phyloP scores from a whole-genome alignment of 2,797 vertebrate species.

The Silurus aristotelis region DNA sequence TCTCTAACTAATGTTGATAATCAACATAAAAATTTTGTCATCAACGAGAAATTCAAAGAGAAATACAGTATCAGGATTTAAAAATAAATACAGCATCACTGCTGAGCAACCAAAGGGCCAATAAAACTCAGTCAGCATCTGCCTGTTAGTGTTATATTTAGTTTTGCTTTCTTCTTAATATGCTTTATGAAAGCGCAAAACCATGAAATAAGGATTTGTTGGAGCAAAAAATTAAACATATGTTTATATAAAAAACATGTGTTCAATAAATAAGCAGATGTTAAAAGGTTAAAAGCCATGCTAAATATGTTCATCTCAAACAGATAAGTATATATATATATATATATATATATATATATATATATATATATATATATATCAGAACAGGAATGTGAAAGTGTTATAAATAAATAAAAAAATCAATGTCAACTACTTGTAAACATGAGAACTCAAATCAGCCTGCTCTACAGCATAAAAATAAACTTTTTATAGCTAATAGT shows the following conservation, averaged over 20 bases:
- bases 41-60: neutral
- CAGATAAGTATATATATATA: neutral
- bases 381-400: neutral
- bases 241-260: too few species aligned
- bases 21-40: neutral
- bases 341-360: neutral
- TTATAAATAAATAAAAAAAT: neutral
- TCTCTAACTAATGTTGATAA: neutral
- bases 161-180: neutral
- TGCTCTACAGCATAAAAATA: neutral
- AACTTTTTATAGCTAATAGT: neutral
- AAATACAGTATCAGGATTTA: conserved; percentile 15
- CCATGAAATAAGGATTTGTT: conserved; percentile 9
- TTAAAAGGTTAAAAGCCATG: neutral
- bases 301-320: neutral
- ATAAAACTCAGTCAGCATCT: conserved; percentile 30
- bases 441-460: neutral
- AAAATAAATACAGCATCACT: neutral
- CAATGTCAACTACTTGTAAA: neutral
- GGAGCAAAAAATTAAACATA: neutral
- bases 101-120: conserved; percentile 11
- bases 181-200: neutral
- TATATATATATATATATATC: neutral
- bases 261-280: conserved; percentile 13
- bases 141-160: neutral